Evolutionary conservation across 2,113 vertebrate species (phyloP).

Genomic region (Nibea coibor): DNA sequence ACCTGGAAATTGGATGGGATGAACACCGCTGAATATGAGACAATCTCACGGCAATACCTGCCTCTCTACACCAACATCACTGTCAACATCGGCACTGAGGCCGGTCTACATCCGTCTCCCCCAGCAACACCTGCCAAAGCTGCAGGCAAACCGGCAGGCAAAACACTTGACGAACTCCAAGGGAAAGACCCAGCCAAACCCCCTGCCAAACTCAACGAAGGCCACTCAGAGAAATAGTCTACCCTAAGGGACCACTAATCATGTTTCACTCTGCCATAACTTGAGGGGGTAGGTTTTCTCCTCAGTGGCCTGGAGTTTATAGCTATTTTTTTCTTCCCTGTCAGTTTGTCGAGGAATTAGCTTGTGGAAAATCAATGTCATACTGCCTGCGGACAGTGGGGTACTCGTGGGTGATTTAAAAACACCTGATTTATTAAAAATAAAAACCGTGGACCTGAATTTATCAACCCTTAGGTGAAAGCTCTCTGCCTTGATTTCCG

Average conservation of each 20-base stretch:
- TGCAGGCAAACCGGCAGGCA: neutral
- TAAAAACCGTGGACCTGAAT: neutral
- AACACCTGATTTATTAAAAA: neutral
- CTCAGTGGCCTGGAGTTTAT: neutral
- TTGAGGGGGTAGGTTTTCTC: conserved; percentile 11
- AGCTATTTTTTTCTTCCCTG: neutral
- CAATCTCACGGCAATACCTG: conserved; percentile 80
- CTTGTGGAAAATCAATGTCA: conserved; percentile 1
- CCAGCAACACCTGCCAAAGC: neutral
- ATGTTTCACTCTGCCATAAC: conserved; percentile 16
- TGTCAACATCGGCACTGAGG: conserved; percentile 81
- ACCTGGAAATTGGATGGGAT: conserved; percentile 84
- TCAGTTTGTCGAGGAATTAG: conserved; percentile 3
- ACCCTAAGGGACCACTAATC: neutral
- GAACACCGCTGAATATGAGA: conserved; percentile 81
- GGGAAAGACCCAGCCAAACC: neutral
- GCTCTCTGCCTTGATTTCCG: conserved; percentile 17
- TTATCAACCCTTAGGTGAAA: neutral
- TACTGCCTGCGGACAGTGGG: neutral
- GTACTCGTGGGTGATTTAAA: neutral
- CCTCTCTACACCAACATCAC: conserved; percentile 89
- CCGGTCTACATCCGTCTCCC: conserved; percentile 45
- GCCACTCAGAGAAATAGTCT: conserved; percentile 7
- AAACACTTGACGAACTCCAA: neutral
- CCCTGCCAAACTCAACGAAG: conserved; percentile 36